phyloP scores from a whole-genome alignment of 2,888 invertebrate species.

The Heterodera filipjevi region DNA sequence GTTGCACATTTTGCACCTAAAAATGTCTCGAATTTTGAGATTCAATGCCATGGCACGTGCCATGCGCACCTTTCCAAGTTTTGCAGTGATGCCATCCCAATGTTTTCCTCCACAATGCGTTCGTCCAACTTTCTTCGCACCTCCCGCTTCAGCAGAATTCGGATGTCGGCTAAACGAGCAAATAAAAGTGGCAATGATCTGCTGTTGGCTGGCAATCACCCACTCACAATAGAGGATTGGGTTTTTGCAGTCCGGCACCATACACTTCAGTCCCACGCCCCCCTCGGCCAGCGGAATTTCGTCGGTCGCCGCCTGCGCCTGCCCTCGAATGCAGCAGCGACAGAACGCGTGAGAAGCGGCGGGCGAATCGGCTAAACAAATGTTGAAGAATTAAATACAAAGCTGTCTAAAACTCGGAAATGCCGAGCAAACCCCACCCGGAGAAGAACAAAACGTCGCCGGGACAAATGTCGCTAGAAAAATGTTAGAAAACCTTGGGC shows the following conservation, averaged over 20 bases:
- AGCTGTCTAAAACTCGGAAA: too few species aligned
- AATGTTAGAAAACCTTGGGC: too few species aligned
- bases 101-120: slow-evolving; percentile 39
- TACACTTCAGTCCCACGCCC: slow-evolving; percentile 39
- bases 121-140: slow-evolving; percentile 35
- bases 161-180: slow-evolving; percentile 35
- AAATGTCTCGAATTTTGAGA: not conserved
- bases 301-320: slow-evolving; percentile 31
- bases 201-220: too few species aligned
- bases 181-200: not conserved
- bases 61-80: slow-evolving; percentile 43
- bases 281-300: slow-evolving; percentile 38
- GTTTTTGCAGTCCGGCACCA: slow-evolving; percentile 37
- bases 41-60: too few species aligned
- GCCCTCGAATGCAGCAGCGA: slow-evolving; percentile 37
- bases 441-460: too few species aligned
- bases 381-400: not conserved
- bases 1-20: slow-evolving; percentile 37
- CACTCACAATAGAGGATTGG: slow-evolving; percentile 36
- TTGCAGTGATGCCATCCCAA: slow-evolving; percentile 36
- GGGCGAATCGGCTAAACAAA: not conserved
- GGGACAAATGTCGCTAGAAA: too few species aligned
- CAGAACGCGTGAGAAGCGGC: slow-evolving; percentile 23
- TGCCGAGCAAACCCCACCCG: too few species aligned
- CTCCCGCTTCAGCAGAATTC: slow-evolving; percentile 31